Evolutionary conservation across 2,888 invertebrate genomes (phyloP).

Genomic region (Agrochola litura): DNA sequence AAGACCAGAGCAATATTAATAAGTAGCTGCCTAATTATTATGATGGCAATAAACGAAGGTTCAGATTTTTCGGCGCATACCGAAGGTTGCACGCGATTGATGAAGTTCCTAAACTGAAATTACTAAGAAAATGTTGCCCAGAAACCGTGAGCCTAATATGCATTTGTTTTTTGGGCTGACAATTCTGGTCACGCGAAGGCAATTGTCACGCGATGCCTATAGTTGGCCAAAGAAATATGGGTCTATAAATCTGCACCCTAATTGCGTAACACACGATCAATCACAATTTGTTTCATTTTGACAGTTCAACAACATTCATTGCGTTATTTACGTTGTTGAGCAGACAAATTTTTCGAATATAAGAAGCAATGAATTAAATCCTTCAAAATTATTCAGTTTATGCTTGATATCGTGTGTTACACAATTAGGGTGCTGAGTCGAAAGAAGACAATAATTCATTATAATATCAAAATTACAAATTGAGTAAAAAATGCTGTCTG

Average conservation of each 20-base stretch:
- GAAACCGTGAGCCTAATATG: slow-evolving; percentile 1
- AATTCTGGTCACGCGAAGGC: slow-evolving; percentile 14
- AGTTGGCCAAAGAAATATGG: neutral
- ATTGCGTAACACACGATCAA: too few relatives aligned
- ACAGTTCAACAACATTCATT: too few relatives aligned
- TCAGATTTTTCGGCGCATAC: slow-evolving; percentile 8
- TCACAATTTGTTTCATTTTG: too few relatives aligned
- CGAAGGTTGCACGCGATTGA: slow-evolving; percentile 34
- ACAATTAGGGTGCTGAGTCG: neutral
- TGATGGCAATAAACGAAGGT: slow-evolving; percentile 1
- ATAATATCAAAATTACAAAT: slow-evolving; percentile 15
- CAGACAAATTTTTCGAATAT: too few relatives aligned
- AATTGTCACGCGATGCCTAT: slow-evolving; percentile 41
- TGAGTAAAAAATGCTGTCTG: slow-evolving; percentile 19
- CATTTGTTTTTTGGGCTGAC: slow-evolving; percentile 17
- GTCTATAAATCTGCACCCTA: neutral
- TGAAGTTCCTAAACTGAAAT: slow-evolving; percentile 22
- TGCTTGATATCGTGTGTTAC: too few relatives aligned
- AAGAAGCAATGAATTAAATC: too few relatives aligned
- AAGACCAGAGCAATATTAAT: neutral
- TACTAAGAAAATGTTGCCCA: neutral
- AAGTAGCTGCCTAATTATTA: neutral
- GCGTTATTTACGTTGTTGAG: too few relatives aligned
- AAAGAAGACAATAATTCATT: slow-evolving; percentile 15
- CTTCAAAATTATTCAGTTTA: too few relatives aligned